Base-by-base conservation (phyloP, 1,140 invertebrate genomes). In the Euwallacea fornicatus region DNA sequence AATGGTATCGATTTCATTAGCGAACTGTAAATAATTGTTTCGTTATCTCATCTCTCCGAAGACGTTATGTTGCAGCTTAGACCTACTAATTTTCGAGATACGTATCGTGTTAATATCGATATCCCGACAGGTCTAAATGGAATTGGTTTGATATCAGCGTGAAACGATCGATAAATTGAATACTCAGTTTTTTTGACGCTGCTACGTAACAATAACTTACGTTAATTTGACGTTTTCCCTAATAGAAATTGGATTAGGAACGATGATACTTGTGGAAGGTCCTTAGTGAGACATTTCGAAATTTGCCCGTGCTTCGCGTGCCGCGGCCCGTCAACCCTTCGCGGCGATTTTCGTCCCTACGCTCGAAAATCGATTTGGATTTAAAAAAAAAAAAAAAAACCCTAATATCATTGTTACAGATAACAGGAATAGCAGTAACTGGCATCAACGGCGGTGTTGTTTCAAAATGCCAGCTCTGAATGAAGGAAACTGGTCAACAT, bases 221-320 rank as follows among this genome's bases (percentile, higher is more conserved):
- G 21, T 10, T 64, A 64, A 50, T 64, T 64, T 64, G 62, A 64
- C 62, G 50, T n/a, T 64, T 7, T 53, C 6, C 21, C 50, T 50
- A 64, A 64, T 50, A 64, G 62, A 64, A 62, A 62, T 62, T 62
- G 43, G 11, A 62, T 43, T 62, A 62, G 59, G 43, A 64, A 64
- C 62, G 50, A 64, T 50, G 44, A 8, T 8, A 44, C 44, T 64
- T 64, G 15, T 50, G 62, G 50, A 64, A 64, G 15, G 21, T 64
- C 47, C 46, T 50, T 13, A 61, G 42, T 42, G 8, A 9, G 15
- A 10, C 50, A 9, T 64, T 47, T n/a, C 7, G 62, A 64, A 64
- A 64, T 53, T 50, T 44, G 41, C 21, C 1, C 21, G 4, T 33
- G 21, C 21, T 33, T 33, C 4, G 4, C 4, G 21, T 33, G 21